Percentiles rank a stretch among this genome's conserved stretches.
These are phyloP conservation scores for Eupsilia transversa DNA, from an alignment of 2,888 invertebrate species.

Conservation along the genomic window DNA sequence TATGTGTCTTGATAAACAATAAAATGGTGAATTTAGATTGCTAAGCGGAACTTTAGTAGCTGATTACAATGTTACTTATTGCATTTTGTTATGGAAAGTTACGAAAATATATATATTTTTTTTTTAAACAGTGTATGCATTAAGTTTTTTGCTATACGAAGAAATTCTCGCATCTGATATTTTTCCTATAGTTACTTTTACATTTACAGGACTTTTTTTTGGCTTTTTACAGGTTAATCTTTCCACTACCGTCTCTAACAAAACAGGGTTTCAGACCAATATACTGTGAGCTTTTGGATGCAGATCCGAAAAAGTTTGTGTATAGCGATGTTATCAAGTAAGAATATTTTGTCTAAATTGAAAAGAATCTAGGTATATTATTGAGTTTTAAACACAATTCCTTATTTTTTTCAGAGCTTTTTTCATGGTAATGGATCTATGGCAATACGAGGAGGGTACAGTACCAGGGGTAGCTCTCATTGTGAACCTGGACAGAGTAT, in stretches of 20 bases:
- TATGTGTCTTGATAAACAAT: constrained; percentile 68
- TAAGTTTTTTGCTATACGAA: background rate
- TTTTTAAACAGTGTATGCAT: too few species aligned
- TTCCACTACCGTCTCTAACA: constrained; percentile 72
- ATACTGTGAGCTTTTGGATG: constrained; percentile 89
- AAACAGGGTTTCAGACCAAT: constrained; percentile 89
- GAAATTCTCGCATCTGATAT: background rate
- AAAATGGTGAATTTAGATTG: background rate
- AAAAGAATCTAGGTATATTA: background rate
- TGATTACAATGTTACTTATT: background rate
- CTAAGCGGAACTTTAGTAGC: background rate
- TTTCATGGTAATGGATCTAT: constrained; percentile 79
- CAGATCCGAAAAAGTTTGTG: constrained; percentile 90
- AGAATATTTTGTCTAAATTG: constrained; percentile 19
- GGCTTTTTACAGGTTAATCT: constrained; percentile 75
- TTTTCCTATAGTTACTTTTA: background rate
- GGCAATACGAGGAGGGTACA: constrained; percentile 90
- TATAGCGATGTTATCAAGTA: constrained; percentile 88
- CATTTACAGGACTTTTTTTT: background rate
- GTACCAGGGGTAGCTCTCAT: constrained; percentile 91
- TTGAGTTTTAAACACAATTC: background rate
- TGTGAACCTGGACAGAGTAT: constrained; percentile 91
- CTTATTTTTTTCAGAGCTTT: constrained; percentile 74
- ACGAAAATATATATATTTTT: too few species aligned
- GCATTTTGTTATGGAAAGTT: background rate